Base-by-base conservation (phyloP, 2,797 vertebrate genomes). In the Enteromius paludinosus region DNA sequence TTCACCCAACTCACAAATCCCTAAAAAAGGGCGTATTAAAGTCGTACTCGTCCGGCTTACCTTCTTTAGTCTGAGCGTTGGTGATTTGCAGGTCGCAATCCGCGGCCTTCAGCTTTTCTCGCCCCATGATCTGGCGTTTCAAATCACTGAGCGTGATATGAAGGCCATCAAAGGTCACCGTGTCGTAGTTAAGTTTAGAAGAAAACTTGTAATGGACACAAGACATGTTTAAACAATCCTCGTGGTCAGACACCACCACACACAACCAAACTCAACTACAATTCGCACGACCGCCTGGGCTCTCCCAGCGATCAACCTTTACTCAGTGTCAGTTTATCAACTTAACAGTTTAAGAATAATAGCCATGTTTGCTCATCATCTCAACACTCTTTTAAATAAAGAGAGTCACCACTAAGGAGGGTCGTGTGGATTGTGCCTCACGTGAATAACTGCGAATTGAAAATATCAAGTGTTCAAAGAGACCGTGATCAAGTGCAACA, bases 131-230 rank as follows among this genome's bases (percentile, higher is more conserved):
- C 94, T 96, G 96, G 91, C 94, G 95, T 95, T 98, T 99, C 88
- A 99, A 93, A 82, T 99, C 97, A 89, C 90, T 91, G 90, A 98
- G 94, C 87, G 96, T 97, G 95, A 98, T 96, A 93, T 97, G 95
- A 61, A 96, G 95, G 81, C 97, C 97, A 91, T 98, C 95, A 86
- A 99, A 98, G 84, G 98, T 95, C 93, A 97, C 96, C 85, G 97
- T 99, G 89, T 98, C 96, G 92, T 98, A 98, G 94, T 96, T 97
- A 82, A 98, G 97, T 93, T 97, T 99, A 56, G 98, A 98, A 68
- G 96, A 98, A 92, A 99, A 99, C 92, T 99, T 98, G 89, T 99
- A 99, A 88, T 99, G 98, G 77, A 99, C 94, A 91, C 97, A 97
- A 91, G 97, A 95, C 98, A 99, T 99, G 85, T 3, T 91, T 86